These are phyloP conservation scores for Colostygia pectinataria DNA, from an alignment of 2,888 invertebrate genomes.

Conservation along the genomic window DNA sequence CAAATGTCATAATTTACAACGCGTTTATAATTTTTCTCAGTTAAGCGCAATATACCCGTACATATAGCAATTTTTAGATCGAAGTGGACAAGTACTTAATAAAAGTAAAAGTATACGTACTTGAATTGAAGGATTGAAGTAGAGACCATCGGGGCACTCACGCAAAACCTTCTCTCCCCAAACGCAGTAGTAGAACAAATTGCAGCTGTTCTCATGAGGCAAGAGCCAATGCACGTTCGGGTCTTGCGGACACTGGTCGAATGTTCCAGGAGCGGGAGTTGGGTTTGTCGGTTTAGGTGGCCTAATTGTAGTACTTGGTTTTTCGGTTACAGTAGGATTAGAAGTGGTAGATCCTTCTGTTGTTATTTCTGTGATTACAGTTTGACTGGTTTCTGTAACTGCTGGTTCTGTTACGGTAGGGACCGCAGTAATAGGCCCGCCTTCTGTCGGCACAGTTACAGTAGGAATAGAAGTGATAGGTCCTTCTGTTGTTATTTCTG, in stretches of 20 bases:
- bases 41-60: too few species aligned
- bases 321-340: neutral
- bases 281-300: neutral
- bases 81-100: too few species aligned
- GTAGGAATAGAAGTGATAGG: neutral
- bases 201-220: constrained; percentile 57
- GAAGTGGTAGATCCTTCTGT: neutral
- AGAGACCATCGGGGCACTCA: constrained; percentile 47
- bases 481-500: neutral
- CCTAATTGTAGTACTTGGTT: neutral
- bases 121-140: constrained; percentile 60
- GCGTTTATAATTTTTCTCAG: too few species aligned
- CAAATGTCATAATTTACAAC: too few species aligned
- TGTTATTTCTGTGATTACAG: neutral
- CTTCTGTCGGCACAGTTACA: neutral
- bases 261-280: constrained; percentile 24
- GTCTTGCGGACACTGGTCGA: constrained; percentile 63
- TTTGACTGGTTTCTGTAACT: neutral
- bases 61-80: too few species aligned
- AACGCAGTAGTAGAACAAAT: constrained; percentile 64
- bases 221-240: constrained; percentile 61
- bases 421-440: too few species aligned
- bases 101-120: constrained; percentile 42
- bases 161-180: constrained; percentile 52
- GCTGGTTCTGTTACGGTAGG: too few species aligned